Percentiles rank a stretch among this genome's conserved stretches.
These are phyloP conservation scores for Chitala chitala DNA, from an alignment of 2,113 vertebrate species.

Conservation along the genomic window DNA sequence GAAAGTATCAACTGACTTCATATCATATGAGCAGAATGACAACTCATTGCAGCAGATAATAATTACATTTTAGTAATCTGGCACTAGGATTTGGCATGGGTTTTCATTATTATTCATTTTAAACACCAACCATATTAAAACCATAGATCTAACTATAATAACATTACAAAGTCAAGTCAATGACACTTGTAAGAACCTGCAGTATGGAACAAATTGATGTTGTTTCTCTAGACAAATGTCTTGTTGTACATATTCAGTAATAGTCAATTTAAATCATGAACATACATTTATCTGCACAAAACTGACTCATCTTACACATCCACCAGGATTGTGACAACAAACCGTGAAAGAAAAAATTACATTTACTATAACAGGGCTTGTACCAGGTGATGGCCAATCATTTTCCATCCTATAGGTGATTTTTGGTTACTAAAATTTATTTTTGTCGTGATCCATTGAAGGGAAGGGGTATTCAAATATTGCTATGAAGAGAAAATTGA, in stretches of 20 bases:
- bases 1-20: no score
- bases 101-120: no score
- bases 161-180: background rate
- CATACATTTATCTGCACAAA: background rate
- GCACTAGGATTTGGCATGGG: no score
- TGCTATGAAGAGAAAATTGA: constrained; percentile 28
- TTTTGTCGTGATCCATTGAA: background rate
- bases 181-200: background rate
- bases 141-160: no score
- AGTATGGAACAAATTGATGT: background rate
- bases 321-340: background rate
- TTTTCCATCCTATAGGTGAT: background rate
- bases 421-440: constrained; percentile 7
- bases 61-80: no score
- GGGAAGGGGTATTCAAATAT: constrained; percentile 6
- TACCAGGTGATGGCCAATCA: background rate
- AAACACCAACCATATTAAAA: no score
- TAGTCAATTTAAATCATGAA: background rate
- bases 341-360: background rate
- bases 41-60: no score
- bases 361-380: background rate
- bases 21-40: no score
- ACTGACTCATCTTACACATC: background rate
- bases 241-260: background rate
- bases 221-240: no score